phyloP scores from a whole-genome alignment of 2,113 vertebrate genomes.

The Cyprinodon variegatus region DNA sequence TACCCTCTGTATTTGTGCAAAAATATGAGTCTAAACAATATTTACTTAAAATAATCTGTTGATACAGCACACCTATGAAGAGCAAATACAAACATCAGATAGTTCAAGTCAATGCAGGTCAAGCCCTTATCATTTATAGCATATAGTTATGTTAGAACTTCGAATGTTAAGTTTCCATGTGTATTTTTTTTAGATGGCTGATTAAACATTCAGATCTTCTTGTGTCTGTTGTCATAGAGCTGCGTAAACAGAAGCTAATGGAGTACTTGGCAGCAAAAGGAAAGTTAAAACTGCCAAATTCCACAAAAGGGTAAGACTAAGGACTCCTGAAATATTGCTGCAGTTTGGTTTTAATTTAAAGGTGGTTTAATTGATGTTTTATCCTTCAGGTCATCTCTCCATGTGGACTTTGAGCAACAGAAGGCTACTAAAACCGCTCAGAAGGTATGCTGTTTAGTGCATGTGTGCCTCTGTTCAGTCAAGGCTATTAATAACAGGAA shows the following conservation, averaged over 20 bases:
- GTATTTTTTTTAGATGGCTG: neutral
- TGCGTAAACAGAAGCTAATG: slow-evolving; percentile 77
- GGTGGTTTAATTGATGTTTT: neutral
- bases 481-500: neutral
- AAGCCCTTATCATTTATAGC: neutral
- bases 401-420: neutral
- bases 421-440: neutral
- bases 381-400: slow-evolving; percentile 45
- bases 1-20: neutral
- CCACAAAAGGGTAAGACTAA: slow-evolving; percentile 54
- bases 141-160: neutral
- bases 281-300: slow-evolving; percentile 56
- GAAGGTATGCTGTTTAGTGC: slow-evolving; percentile 25
- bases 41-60: too few species aligned
- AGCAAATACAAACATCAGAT: neutral
- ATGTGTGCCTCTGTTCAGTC: too few species aligned
- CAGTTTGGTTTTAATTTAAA: fast-evolving
- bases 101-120: neutral
- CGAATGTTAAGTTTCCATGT: neutral
- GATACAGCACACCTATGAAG: neutral
- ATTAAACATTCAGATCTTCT: neutral
- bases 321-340: neutral
- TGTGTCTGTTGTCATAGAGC: slow-evolving; percentile 47
- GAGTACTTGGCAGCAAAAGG: slow-evolving; percentile 76
- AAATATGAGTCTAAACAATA: too few species aligned